Conservation (phyloP, 1,140 invertebrate species). For the Phthorimaea operculella region DNA sequence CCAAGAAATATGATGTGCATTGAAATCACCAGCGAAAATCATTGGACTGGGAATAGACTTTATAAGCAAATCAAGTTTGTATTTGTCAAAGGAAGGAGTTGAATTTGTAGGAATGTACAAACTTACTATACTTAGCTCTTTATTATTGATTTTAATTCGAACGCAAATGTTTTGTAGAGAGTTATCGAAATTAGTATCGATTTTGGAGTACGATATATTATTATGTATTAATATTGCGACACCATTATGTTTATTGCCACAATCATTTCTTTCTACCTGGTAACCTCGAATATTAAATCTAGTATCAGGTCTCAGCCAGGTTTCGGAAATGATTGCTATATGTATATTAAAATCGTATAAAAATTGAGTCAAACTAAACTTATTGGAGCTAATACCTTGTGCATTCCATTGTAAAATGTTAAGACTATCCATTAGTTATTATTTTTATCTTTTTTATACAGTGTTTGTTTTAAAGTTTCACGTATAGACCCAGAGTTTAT, state of each 20-base stretch:
- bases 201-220: slow-evolving; percentile 7
- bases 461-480: neutral
- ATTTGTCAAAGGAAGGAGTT: slow-evolving; percentile 11
- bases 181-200: neutral
- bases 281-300: slow-evolving; percentile 15
- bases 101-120: slow-evolving; percentile 13
- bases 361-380: slow-evolving; percentile 11
- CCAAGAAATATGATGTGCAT: slow-evolving; percentile 17
- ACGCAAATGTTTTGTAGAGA: slow-evolving; percentile 5
- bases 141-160: slow-evolving; percentile 6
- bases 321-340: slow-evolving; percentile 19
- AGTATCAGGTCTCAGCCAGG: slow-evolving; percentile 13
- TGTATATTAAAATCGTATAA: slow-evolving; percentile 13
- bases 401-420: slow-evolving; percentile 23
- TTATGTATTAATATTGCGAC: slow-evolving; percentile 23
- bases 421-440: slow-evolving; percentile 3
- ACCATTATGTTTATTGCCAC: slow-evolving; percentile 21
- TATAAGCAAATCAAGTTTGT: slow-evolving; percentile 15
- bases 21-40: slow-evolving; percentile 21
- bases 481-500: slow-evolving; percentile 2
- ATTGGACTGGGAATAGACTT: slow-evolving; percentile 17
- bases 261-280: slow-evolving; percentile 15
- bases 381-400: slow-evolving; percentile 16
- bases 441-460: neutral
- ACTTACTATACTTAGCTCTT: slow-evolving; percentile 10